Percentiles rank a stretch among this genome's conserved stretches.
These are phyloP conservation scores for Penaeus vannamei DNA, from an alignment of 1,140 invertebrate genomes.

Conservation along the genomic window DNA sequence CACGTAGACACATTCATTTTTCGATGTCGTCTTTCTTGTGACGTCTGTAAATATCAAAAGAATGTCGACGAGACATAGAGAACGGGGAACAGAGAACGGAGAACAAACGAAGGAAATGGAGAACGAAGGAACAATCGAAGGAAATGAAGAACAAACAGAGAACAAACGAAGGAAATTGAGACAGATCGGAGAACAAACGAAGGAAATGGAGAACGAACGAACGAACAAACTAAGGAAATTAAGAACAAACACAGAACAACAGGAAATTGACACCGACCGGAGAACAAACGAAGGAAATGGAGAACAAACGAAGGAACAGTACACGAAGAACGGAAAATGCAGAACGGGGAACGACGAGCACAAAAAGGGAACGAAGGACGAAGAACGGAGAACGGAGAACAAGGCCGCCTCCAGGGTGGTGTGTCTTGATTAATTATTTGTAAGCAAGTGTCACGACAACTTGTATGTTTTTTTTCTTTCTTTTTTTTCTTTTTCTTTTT, in stretches of 20 bases:
- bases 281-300: not conserved
- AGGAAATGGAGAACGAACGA: not conserved
- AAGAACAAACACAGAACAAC: not conserved
- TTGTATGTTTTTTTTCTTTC: not conserved
- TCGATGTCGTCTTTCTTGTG: not conserved
- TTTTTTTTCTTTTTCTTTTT: not conserved
- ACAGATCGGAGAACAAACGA: not conserved
- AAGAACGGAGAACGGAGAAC: not conserved
- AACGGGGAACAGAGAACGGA: not conserved
- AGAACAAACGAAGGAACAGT: not conserved
- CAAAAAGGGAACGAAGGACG: not conserved
- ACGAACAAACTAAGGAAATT: not conserved
- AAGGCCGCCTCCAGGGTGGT: not conserved
- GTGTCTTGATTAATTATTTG: too few species aligned
- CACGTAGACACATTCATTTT: not conserved
- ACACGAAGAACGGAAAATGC: not conserved
- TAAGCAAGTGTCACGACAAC: not conserved
- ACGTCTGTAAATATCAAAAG: not conserved
- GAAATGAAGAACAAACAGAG: not conserved
- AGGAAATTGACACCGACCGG: not conserved
- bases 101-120: conserved; percentile 7
- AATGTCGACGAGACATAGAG: not conserved
- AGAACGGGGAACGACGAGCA: not conserved
- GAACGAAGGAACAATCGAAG: not conserved
- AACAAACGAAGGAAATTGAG: not conserved